phyloP scores from a whole-genome alignment of 1,140 invertebrate genomes.

The Caenorhabditis remanei region DNA sequence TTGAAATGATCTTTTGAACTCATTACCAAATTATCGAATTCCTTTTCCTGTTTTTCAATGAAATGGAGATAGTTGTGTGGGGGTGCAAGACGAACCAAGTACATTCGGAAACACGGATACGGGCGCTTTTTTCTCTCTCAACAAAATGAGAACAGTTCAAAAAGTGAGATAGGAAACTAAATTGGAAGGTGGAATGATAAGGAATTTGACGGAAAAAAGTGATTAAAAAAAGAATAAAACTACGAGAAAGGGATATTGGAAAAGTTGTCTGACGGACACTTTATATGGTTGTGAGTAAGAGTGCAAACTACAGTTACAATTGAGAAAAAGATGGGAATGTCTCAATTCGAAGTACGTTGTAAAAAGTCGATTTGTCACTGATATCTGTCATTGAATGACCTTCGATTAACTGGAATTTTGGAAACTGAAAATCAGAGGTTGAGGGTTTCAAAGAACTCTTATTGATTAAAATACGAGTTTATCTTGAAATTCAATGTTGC shows the following conservation, averaged over 20 bases:
- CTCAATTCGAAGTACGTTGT: not conserved
- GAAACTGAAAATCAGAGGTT: not conserved
- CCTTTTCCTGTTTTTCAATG: not conserved
- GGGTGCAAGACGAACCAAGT: not conserved
- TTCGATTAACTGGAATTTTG: not conserved
- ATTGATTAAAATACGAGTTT: no score
- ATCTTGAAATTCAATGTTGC: no score
- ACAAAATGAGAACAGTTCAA: not conserved
- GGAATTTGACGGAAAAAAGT: not conserved
- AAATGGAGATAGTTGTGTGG: no score
- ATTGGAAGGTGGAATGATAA: not conserved
- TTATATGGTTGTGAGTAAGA: not conserved
- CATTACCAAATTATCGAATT: not conserved
- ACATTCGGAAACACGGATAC: not conserved
- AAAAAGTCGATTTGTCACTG: not conserved
- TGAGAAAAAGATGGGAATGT: no score
- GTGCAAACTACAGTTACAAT: not conserved
- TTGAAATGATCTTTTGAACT: constrained; percentile 19
- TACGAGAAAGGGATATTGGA: not conserved
- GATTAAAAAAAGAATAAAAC: no score
- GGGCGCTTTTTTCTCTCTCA: not conserved
- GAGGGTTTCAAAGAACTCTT: not conserved
- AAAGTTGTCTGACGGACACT: not conserved
- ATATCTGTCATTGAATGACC: not conserved
- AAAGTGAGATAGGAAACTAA: not conserved